Evolutionary conservation across 2,888 invertebrate genomes (phyloP).

Genomic region (Stenichneumon culpator): DNA sequence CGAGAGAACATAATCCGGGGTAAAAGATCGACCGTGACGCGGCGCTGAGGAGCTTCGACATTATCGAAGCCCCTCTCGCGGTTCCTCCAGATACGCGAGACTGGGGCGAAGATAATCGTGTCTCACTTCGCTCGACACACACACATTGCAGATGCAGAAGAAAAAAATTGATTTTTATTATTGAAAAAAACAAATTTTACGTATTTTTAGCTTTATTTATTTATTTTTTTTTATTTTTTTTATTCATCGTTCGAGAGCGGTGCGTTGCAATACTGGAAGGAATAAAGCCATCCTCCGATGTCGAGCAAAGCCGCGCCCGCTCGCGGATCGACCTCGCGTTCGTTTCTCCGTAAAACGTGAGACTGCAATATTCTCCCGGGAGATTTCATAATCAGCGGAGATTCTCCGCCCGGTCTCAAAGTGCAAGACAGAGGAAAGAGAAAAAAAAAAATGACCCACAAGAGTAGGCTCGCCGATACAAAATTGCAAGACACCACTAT

Average conservation of each 20-base stretch:
- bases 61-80: not conserved
- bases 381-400: constrained; percentile 31
- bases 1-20: constrained; percentile 2
- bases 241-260: not conserved
- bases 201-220: not conserved
- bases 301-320: not conserved
- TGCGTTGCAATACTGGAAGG: not conserved
- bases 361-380: constrained; percentile 25
- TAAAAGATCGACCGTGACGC: not conserved
- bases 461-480: not conserved
- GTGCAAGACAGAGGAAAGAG: not conserved
- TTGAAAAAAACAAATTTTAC: not conserved
- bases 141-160: not conserved
- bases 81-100: not conserved
- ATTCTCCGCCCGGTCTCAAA: not conserved
- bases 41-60: constrained; percentile 1
- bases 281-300: not conserved
- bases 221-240: too few species aligned
- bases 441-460: not conserved
- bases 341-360: not conserved
- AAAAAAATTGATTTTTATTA: not conserved
- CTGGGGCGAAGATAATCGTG: not conserved
- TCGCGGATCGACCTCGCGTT: not conserved
- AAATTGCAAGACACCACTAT: not conserved
- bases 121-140: not conserved